Percentiles rank a stretch among this genome's conserved stretches.
Evolutionary conservation across 2,113 vertebrate species (phyloP).

Genomic region (Emydura subglobosa): DNA sequence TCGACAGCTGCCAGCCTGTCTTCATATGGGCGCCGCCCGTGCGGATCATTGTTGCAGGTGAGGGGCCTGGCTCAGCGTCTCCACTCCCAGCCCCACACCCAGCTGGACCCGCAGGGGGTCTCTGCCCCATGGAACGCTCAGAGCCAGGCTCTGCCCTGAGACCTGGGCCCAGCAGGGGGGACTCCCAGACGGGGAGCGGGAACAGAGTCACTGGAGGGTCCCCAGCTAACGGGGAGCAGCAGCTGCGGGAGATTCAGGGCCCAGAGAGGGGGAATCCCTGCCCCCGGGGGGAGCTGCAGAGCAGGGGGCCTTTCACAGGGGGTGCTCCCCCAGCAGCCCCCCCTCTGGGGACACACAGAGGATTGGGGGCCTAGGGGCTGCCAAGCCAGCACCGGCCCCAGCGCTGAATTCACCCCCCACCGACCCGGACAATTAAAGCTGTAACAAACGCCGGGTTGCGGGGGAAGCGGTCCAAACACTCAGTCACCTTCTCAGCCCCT

Average conservation of each 20-base stretch:
- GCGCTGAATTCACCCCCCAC: neutral
- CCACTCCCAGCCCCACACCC: neutral
- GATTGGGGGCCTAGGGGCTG: too few relatives aligned
- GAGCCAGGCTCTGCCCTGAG: neutral
- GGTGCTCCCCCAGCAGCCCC: too few relatives aligned
- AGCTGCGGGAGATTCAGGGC: neutral
- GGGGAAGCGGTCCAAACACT: too few relatives aligned
- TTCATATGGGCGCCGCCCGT: neutral
- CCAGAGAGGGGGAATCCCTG: neutral
- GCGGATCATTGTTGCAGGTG: slow-evolving; percentile 12
- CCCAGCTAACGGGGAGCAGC: neutral
- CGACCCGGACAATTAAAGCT: neutral
- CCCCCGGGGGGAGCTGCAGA: neutral
- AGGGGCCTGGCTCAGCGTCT: neutral
- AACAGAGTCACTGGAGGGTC: neutral
- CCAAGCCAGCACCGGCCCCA: too few relatives aligned
- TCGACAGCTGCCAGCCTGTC: slow-evolving; percentile 24
- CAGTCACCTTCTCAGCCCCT: neutral
- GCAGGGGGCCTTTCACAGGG: neutral
- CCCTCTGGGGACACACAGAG: too few relatives aligned
- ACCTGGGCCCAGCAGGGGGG: too few relatives aligned
- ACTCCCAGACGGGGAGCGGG: too few relatives aligned
- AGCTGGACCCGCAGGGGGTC: too few relatives aligned
- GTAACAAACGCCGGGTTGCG: neutral
- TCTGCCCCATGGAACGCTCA: neutral